These are phyloP conservation scores for Pimpla rufipes DNA, from an alignment of 2,888 invertebrate genomes.

Conservation along the genomic window DNA sequence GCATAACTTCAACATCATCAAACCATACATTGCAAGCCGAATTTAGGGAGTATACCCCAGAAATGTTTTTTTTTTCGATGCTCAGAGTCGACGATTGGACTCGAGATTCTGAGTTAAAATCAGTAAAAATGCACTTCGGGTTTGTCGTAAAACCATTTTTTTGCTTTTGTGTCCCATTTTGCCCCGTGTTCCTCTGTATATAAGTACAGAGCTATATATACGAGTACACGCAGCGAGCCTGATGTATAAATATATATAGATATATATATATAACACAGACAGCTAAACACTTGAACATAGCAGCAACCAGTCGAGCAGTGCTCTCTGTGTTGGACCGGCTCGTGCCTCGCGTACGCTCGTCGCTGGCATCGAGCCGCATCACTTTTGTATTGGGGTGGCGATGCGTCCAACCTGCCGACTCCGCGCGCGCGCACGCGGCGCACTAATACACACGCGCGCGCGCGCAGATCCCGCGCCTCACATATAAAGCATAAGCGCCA, in stretches of 20 bases:
- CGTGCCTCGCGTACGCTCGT: conserved; percentile 43
- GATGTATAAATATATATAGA: neutral
- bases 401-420: conserved; percentile 78
- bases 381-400: conserved; percentile 81
- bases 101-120: too few species aligned
- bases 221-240: neutral
- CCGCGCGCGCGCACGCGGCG: conserved; percentile 1
- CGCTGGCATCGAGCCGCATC: conserved; percentile 64
- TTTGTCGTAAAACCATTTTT: too few species aligned
- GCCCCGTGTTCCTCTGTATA: too few species aligned
- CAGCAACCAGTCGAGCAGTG: conserved; percentile 26
- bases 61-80: too few species aligned
- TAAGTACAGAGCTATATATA: too few species aligned
- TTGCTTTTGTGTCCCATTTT: too few species aligned
- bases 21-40: too few species aligned
- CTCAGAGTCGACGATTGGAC: too few species aligned
- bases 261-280: neutral
- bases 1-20: too few species aligned
- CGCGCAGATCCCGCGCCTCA: too few species aligned
- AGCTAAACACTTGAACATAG: conserved; percentile 2
- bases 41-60: too few species aligned
- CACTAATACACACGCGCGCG: neutral
- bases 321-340: conserved; percentile 29
- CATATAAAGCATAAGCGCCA: conserved; percentile 4
- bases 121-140: too few species aligned